phyloP scores from a whole-genome alignment of 1,140 invertebrate species.

The Drosophila paulistorum region DNA sequence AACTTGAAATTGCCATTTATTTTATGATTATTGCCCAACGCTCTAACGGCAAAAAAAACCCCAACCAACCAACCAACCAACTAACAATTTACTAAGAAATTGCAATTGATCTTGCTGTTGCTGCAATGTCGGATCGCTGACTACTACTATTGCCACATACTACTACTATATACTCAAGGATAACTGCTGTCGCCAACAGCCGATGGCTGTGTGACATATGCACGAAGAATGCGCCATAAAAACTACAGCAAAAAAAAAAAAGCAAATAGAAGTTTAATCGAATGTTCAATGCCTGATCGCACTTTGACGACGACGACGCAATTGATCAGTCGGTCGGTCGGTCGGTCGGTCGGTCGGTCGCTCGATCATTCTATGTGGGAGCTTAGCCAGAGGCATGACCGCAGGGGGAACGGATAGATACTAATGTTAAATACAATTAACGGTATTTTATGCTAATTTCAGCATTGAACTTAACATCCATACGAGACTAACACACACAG shows the following conservation, averaged over 20 bases:
- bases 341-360: constrained; percentile 29
- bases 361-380: constrained; percentile 11
- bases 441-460: constrained; percentile 82
- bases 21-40: constrained; percentile 16
- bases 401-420: constrained; percentile 32
- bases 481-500: constrained; percentile 31
- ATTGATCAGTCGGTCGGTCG: constrained; percentile 15
- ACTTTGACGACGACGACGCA: constrained; percentile 7
- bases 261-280: constrained; percentile 24
- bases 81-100: constrained; percentile 23
- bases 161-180: constrained; percentile 28
- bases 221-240: constrained; percentile 72
- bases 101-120: constrained; percentile 31
- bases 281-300: constrained; percentile 20
- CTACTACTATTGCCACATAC: neutral
- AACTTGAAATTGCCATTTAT: neutral
- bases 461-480: constrained; percentile 82
- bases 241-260: constrained; percentile 16
- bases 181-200: constrained; percentile 44
- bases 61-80: neutral
- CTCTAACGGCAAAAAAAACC: neutral
- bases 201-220: constrained; percentile 61
- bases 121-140: constrained; percentile 39
- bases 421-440: constrained; percentile 78
- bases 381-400: constrained; percentile 9